Evolutionary conservation across 2,797 vertebrate species (phyloP).

Genomic region (Parauchenoglanis punctatus): DNA sequence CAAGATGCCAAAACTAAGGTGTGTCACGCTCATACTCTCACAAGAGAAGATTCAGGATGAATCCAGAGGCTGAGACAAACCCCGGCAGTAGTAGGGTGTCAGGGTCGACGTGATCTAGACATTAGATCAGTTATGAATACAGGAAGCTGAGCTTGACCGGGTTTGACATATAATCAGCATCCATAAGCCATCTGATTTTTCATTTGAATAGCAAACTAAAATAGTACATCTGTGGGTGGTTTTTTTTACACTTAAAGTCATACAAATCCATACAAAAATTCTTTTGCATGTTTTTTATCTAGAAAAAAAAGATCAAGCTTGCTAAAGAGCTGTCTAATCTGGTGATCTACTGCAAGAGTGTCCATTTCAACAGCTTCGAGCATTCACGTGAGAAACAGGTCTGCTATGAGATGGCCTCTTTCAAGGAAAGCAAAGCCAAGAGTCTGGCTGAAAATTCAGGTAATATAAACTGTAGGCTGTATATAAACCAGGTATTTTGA

Average conservation of each 20-base stretch:
- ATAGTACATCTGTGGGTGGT: no score
- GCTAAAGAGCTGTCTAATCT: conserved; percentile 88
- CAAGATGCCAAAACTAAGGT: conserved; percentile 70
- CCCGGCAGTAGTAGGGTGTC: not conserved
- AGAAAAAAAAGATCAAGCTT: conserved; percentile 89
- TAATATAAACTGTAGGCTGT: conserved; percentile 55
- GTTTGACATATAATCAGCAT: not conserved
- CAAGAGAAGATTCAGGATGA: not conserved
- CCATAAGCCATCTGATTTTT: not conserved
- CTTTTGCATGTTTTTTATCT: conserved; percentile 33
- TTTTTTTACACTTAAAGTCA: not conserved
- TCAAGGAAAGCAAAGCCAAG: conserved; percentile 87
- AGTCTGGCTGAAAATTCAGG: conserved; percentile 84
- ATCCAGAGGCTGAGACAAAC: not conserved
- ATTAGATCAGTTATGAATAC: not conserved
- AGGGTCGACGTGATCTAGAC: not conserved
- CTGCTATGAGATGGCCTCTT: conserved; percentile 93
- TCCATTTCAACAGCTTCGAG: conserved; percentile 88
- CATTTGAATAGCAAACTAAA: not conserved
- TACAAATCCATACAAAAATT: not conserved
- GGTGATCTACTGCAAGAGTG: conserved; percentile 95
- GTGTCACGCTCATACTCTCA: not conserved
- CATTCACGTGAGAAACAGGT: conserved; percentile 74
- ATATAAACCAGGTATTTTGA: not conserved
- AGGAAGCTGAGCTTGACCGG: not conserved